Percentiles rank a stretch among this genome's conserved stretches.
Conservation (phyloP, 2,113 vertebrate species). For the Nibea coibor region DNA sequence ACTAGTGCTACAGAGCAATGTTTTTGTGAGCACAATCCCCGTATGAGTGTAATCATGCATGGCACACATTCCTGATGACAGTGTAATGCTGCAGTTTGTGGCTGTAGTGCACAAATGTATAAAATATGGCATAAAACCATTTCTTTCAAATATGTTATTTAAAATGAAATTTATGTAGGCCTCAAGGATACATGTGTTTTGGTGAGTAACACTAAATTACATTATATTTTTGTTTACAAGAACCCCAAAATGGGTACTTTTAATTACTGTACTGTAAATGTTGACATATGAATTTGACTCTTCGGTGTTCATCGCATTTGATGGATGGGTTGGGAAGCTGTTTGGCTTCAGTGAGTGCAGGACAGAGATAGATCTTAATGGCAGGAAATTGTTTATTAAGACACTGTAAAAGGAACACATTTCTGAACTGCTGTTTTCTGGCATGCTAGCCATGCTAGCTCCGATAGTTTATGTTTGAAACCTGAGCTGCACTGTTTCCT, state of each 20-base stretch:
- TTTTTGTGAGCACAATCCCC: too few relatives aligned
- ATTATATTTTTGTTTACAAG: too few relatives aligned
- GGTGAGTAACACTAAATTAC: too few relatives aligned
- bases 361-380: neutral
- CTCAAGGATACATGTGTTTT: too few relatives aligned
- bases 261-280: too few relatives aligned
- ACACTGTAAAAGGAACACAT: neutral
- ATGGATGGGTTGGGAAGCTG: neutral
- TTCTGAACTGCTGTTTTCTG: neutral
- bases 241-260: too few relatives aligned
- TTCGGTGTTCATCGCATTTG: neutral
- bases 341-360: neutral
- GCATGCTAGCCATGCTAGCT: neutral
- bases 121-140: too few relatives aligned
- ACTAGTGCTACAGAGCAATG: neutral
- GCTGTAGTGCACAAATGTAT: neutral
- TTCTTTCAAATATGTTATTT: too few relatives aligned
- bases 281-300: neutral
- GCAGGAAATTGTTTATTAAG: neutral
- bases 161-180: too few relatives aligned
- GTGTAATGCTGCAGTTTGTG: neutral
- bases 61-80: neutral
- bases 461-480: neutral
- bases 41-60: neutral
- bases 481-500: neutral